These are phyloP conservation scores for Rhinella marina DNA, from an alignment of 2,797 vertebrate species.

Conservation along the genomic window DNA sequence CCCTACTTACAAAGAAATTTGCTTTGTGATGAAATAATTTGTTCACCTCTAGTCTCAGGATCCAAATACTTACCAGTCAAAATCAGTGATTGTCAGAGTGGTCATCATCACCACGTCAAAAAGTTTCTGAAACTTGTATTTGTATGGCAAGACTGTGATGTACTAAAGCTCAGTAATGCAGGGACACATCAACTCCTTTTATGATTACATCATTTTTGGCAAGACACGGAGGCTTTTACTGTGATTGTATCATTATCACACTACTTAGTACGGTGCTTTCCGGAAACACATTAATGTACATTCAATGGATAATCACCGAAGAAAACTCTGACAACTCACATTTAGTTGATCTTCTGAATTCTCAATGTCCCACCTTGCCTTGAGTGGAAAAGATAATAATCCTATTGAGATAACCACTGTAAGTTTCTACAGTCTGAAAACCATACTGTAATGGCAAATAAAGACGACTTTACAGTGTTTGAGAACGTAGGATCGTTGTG, in stretches of 20 bases:
- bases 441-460: not conserved
- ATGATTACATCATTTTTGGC: not conserved
- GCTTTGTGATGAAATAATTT: no score
- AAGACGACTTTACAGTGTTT: no score
- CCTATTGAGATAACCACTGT: no score
- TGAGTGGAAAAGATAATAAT: not conserved
- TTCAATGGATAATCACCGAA: not conserved
- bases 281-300: not conserved
- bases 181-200: not conserved
- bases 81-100: no score
- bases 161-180: not conserved
- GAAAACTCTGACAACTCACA: not conserved
- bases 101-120: no score
- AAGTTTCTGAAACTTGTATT: no score
- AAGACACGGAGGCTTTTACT: not conserved
- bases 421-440: no score
- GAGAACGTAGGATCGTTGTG: no score
- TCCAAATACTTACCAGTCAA: no score
- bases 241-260: slow-evolving; percentile 1
- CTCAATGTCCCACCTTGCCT: not conserved
- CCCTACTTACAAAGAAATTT: no score
- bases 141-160: no score
- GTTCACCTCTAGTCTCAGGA: no score
- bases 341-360: not conserved
- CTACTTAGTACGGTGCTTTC: not conserved